These are phyloP conservation scores for Cynaeus angustus DNA, from an alignment of 2,888 invertebrate genomes.

Conservation along the genomic window DNA sequence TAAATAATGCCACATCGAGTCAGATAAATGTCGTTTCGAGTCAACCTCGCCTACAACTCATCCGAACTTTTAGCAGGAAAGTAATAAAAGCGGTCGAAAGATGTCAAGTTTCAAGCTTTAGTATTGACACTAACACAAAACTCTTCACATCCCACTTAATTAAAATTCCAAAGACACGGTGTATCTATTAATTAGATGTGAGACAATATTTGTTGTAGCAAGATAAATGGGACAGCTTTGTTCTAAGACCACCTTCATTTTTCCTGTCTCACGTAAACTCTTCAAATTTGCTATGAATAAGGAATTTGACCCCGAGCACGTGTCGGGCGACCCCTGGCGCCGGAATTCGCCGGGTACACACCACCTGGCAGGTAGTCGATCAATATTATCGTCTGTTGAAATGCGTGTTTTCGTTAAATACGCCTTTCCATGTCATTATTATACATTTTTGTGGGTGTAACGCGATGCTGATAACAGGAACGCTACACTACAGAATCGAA, in stretches of 20 bases:
- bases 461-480: constrained; percentile 15
- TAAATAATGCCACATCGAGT: constrained; percentile 32
- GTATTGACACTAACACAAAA: constrained; percentile 22
- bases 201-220: constrained; percentile 19
- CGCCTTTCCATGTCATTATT: constrained; percentile 37
- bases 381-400: constrained; percentile 58
- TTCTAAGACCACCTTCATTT: constrained; percentile 26
- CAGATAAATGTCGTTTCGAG: constrained; percentile 37
- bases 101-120: constrained; percentile 16
- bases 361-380: constrained; percentile 59
- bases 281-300: constrained; percentile 40
- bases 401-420: constrained; percentile 41
- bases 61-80: constrained; percentile 22
- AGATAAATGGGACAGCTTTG: constrained; percentile 30
- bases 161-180: constrained; percentile 12
- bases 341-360: constrained; percentile 30
- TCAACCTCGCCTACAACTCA: constrained; percentile 31
- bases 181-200: constrained; percentile 3
- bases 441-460: constrained; percentile 26
- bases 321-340: constrained; percentile 42
- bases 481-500: constrained; percentile 20
- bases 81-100: constrained; percentile 34
- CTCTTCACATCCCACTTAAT: constrained; percentile 8
- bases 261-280: constrained; percentile 30
- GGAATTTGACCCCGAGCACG: constrained; percentile 42